Evolutionary conservation across 2,113 vertebrate genomes (phyloP).

Genomic region (Nesoenas mayeri): DNA sequence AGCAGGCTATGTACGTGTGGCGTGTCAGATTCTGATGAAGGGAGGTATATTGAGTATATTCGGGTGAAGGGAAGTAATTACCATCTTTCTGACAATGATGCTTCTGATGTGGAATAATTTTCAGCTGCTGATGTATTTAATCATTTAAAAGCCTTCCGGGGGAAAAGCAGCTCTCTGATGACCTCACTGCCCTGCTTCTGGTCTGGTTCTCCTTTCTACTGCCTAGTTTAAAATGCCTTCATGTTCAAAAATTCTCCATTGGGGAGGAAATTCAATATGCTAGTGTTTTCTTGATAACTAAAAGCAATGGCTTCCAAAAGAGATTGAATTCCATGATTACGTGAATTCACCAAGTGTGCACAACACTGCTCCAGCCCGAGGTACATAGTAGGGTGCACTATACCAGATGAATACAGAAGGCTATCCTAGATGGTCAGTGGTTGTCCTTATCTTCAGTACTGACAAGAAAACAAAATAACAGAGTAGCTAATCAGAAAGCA

Average conservation of each 20-base stretch:
- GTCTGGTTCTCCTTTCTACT: slow-evolving; percentile 74
- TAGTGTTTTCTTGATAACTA: slow-evolving; percentile 51
- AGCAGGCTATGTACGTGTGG: slow-evolving; percentile 93
- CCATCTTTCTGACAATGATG: slow-evolving; percentile 98
- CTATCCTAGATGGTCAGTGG: neutral
- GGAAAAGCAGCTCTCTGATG: slow-evolving; percentile 68
- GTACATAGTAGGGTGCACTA: slow-evolving; percentile 6
- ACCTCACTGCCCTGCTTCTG: slow-evolving; percentile 78
- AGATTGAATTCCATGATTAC: neutral
- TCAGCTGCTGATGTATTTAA: slow-evolving; percentile 66
- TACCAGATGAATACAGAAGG: slow-evolving; percentile 28
- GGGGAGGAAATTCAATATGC: slow-evolving; percentile 50
- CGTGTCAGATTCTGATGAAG: slow-evolving; percentile 90
- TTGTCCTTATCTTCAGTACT: neutral
- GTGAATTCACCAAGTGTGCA: neutral
- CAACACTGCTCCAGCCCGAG: neutral
- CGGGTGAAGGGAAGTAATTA: slow-evolving; percentile 99
- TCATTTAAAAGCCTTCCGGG: slow-evolving; percentile 73
- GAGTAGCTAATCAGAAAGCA: slow-evolving; percentile 38
- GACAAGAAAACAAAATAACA: slow-evolving; percentile 8
- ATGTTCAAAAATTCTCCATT: slow-evolving; percentile 55
- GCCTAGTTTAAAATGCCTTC: slow-evolving; percentile 65
- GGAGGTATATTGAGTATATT: slow-evolving; percentile 96
- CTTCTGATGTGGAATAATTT: slow-evolving; percentile 92
- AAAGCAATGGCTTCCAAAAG: slow-evolving; percentile 51